phyloP scores from a whole-genome alignment of 2,888 invertebrate genomes.

The Leucoptera coffeella region DNA sequence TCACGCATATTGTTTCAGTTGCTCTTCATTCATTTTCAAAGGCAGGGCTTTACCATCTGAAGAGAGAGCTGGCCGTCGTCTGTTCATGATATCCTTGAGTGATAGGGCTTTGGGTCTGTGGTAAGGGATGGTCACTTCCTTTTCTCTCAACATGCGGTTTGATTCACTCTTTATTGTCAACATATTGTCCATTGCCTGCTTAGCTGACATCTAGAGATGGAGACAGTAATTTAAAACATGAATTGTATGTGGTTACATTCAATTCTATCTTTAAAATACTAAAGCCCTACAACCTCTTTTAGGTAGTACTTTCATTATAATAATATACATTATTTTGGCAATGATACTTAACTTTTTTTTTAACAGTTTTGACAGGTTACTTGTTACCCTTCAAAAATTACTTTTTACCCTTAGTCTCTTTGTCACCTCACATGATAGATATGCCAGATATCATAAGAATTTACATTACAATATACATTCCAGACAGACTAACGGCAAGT shows the following conservation, averaged over 20 bases:
- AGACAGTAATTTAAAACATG: not conserved
- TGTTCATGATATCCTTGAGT: conserved; percentile 69
- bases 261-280: too few relatives aligned
- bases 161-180: conserved; percentile 77
- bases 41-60: conserved; percentile 34
- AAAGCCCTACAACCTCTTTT: too few relatives aligned
- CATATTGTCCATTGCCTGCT: conserved; percentile 63
- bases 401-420: too few relatives aligned
- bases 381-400: too few relatives aligned
- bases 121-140: conserved; percentile 72
- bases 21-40: conserved; percentile 62
- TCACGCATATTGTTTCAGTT: conserved; percentile 61
- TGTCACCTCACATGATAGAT: too few relatives aligned
- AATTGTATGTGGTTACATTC: not conserved
- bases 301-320: too few relatives aligned
- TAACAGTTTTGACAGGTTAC: too few relatives aligned
- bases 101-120: conserved; percentile 77
- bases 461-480: too few relatives aligned
- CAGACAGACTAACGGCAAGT: too few relatives aligned
- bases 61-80: conserved; percentile 24
- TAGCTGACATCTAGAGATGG: conserved; percentile 54
- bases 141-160: conserved; percentile 73
- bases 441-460: too few relatives aligned
- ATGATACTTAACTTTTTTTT: too few relatives aligned
- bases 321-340: too few relatives aligned